Evolutionary conservation across 1,140 invertebrate genomes (phyloP).

Genomic region (Drosophila serrata): DNA sequence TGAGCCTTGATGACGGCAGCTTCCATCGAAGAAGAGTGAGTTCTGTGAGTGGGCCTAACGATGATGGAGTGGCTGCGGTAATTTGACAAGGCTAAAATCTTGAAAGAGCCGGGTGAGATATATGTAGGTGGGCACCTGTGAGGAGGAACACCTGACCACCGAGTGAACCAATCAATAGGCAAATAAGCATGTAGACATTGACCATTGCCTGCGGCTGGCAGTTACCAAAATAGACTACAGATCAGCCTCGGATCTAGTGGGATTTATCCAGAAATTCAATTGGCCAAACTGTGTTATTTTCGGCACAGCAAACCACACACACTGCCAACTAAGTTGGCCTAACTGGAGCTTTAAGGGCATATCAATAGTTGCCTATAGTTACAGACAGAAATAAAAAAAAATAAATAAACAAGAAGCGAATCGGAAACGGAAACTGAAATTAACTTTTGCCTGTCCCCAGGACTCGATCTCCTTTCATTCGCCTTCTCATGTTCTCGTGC

Average conservation of each 20-base stretch:
- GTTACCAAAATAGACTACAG: constrained; percentile 37
- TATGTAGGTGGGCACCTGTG: constrained; percentile 26
- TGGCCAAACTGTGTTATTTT: constrained; percentile 38
- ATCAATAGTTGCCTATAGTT: constrained; percentile 55
- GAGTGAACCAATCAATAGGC: constrained; percentile 55
- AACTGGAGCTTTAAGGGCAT: constrained; percentile 30
- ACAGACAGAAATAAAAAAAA: constrained; percentile 4
- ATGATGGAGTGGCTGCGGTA: constrained; percentile 79
- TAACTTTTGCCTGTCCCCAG: constrained; percentile 17
- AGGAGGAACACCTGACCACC: constrained; percentile 43
- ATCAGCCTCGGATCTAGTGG: constrained; percentile 1
- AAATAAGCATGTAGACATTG: constrained; percentile 34
- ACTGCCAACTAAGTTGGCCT: constrained; percentile 17
- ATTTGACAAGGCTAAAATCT: constrained; percentile 73
- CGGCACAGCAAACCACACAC: constrained; percentile 26
- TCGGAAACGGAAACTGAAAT: neutral
- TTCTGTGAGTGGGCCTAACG: constrained; percentile 55
- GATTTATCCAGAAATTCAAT: constrained; percentile 9
- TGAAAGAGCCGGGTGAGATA: constrained; percentile 17
- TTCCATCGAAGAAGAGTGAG: constrained; percentile 15
- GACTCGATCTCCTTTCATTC: constrained; percentile 9
- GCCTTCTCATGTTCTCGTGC: constrained; percentile 19
- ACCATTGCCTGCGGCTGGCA: constrained; percentile 35
- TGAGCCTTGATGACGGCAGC: constrained; percentile 52
- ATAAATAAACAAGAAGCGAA: constrained; percentile 7